Evolutionary conservation across 2,888 invertebrate genomes (phyloP), one percentile per base, ranked within the genome.

Genomic region (Chrysodeixis includens): DNA sequence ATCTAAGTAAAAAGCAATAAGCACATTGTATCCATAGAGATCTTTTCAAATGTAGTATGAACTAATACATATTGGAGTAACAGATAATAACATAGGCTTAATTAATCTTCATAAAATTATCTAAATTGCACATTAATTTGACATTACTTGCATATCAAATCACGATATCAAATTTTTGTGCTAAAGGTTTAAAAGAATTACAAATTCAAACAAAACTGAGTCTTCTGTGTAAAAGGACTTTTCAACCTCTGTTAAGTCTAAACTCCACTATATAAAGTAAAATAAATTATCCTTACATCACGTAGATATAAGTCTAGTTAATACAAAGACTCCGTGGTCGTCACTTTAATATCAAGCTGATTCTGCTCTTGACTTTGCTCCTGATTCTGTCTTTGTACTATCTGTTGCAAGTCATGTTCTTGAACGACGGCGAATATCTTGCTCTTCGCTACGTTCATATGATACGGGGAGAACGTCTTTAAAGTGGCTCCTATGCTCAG

Each of bases 391-490:
- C 87, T 93, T 61, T 93, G 90, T 30, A 94, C 92, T 26, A 95
- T 95, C 77, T 95, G 95, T 62, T 93, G 90, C 62, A 95, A 81
- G 72, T 95, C 95, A 54, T 93, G 93, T 67, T 95, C 94, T 71
- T 95, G 95, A 0, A 95, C 95, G 0, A 94, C 88, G 0, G 91
- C 81, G 60, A 95, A 95, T 74, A 95, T 95, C 82, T 95, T 92
- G 76, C 88, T 93, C 66, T 95, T 95, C 0, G 95, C 95, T 35
- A 95, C 70, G 76, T 95, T 94, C 58, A 94, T 81, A 65, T 94
- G 93, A 73, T 95, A 95, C 0, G 95, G 92, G 0, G 92, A 88
- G 69, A 95, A 94, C 0, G 90, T 89, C 69, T 90, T 95, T 6
- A 95, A 71, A 0, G 93, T 94, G 0, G 94, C 89, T 0, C 93